phyloP scores from a whole-genome alignment of 2,888 invertebrate species.

The Platycheirus albimanus region DNA sequence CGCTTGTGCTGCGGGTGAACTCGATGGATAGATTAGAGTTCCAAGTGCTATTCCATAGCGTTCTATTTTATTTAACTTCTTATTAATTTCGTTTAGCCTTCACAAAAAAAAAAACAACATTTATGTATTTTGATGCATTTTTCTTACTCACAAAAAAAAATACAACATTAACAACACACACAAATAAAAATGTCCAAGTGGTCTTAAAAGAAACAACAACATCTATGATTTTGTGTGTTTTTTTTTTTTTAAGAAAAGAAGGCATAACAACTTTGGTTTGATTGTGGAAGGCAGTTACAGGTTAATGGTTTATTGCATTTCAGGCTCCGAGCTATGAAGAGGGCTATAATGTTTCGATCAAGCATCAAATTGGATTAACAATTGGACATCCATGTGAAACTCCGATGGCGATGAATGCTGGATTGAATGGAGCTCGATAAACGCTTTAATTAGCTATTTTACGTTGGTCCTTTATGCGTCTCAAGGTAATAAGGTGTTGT shows the following conservation, averaged over 20 bases:
- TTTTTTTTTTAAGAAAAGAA: background rate
- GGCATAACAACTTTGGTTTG: too few species aligned
- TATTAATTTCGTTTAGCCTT: conserved; percentile 62
- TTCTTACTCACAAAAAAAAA: conserved; percentile 60
- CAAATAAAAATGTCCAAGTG: conserved; percentile 43
- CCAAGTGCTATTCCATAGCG: conserved; percentile 58
- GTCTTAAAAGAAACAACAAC: conserved; percentile 23
- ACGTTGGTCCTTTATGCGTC: too few species aligned
- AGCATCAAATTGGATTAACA: too few species aligned
- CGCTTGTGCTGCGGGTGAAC: conserved; percentile 90
- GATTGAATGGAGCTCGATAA: too few species aligned
- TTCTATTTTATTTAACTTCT: conserved; percentile 56
- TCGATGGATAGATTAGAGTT: conserved; percentile 80
- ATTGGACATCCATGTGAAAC: too few species aligned
- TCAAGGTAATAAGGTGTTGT: too few species aligned
- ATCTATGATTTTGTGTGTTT: background rate
- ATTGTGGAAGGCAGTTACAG: background rate
- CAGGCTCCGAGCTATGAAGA: too few species aligned
- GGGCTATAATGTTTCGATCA: too few species aligned
- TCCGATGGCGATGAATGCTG: too few species aligned
- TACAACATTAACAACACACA: conserved; percentile 59
- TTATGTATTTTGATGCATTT: conserved; percentile 67
- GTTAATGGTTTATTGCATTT: background rate
- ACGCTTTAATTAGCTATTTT: too few species aligned
- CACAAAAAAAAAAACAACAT: conserved; percentile 60